A percentile compares a stretch with the other conserved stretches of the same genome.
Evolutionary conservation across 2,797 vertebrate species (phyloP).

Genomic region (Catamblyrhynchus diadema): DNA sequence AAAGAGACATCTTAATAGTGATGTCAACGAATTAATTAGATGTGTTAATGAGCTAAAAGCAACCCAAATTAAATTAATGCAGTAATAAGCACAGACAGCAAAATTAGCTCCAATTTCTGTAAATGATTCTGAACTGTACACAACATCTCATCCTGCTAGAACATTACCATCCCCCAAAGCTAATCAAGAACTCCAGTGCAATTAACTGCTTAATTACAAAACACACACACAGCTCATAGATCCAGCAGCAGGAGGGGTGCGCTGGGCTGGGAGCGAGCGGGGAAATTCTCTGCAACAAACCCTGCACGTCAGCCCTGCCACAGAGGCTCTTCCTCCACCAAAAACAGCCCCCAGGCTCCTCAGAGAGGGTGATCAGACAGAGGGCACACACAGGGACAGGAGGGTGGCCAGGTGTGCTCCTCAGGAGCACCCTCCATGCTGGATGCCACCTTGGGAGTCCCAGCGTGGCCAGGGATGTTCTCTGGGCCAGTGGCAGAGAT

Average conservation of each 20-base stretch:
- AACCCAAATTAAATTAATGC: conserved; percentile 99
- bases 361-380: accelerated
- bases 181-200: conserved; percentile 99
- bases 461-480: background rate
- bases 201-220: conserved; percentile 99
- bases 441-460: accelerated
- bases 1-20: conserved; percentile 99
- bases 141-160: conserved; percentile 97
- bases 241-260: conserved; percentile 64
- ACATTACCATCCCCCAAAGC: conserved; percentile 99
- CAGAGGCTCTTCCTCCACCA: background rate
- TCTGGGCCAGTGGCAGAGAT: accelerated
- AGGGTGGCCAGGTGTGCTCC: background rate
- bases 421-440: accelerated
- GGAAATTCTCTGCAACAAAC: conserved; percentile 58
- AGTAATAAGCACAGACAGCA: conserved; percentile 99
- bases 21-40: conserved; percentile 99
- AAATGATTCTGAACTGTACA: conserved; percentile 99
- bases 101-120: conserved; percentile 99
- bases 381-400: background rate
- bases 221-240: conserved; percentile 68
- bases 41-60: conserved; percentile 99
- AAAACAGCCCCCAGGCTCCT: background rate
- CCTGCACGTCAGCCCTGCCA: background rate
- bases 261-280: background rate